Base-by-base conservation (phyloP, 2,888 invertebrate species). In the Scrobipalpa costella region DNA sequence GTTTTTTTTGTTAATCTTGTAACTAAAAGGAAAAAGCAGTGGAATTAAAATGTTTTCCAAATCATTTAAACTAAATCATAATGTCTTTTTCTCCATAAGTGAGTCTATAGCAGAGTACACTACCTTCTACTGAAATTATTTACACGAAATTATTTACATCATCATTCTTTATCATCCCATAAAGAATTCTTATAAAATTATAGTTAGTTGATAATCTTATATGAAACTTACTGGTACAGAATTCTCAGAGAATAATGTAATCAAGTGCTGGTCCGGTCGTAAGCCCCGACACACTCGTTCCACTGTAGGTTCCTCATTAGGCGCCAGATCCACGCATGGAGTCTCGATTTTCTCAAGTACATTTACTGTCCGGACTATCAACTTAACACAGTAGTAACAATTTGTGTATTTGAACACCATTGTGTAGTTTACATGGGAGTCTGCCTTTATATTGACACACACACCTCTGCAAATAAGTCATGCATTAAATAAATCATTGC, bases 261-360 rank as follows among this genome's bases (percentile, higher is more conserved):
- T 94, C 3, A 97, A 86, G 74, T 97, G 96, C 75, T 97, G 96
- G 79, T 97, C 95, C 9, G 94, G 93, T 70, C 95, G 94, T 36
- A 98, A 90, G 8, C 94, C 94, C 66, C 88, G 87, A 76, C 98
- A 98, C 0, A 97, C 95, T 77, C 94, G 93, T 52, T 95, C 94
- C 0, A 97, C 93, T 0, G 95, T 94, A 6, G 96, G 95, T 68
- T 93, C 93, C 64, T 94, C 93, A 64, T 93, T 92, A 9, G 88
- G 81, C 0, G 92, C 92, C 62, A 97, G 81, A 72, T 94, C 94
- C 0, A 97, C 94, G 81, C 98, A 98, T 0, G 95, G 94, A 21
- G 97, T 95, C 88, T 98, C 97, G 69, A 95, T 94, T 88, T 97
- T 98, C 73, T 98, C 97, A 67, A 98, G 84, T 3, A 98, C 94